Evolutionary conservation across 1,140 invertebrate genomes (phyloP).

Genomic region (Megalonaias nervosa): DNA sequence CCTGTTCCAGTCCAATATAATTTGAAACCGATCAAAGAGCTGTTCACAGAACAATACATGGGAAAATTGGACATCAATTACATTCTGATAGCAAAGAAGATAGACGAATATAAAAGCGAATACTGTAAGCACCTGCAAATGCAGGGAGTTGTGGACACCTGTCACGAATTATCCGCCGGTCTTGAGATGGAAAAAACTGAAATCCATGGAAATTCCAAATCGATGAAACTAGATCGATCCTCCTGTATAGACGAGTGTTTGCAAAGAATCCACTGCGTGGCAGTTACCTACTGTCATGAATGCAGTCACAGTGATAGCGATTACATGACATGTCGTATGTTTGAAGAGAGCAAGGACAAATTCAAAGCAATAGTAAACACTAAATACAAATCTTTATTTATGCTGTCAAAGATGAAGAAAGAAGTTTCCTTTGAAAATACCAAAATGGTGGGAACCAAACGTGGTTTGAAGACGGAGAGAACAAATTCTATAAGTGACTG

Average conservation of each 20-base stretch:
- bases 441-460: too few relatives aligned
- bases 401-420: too few relatives aligned
- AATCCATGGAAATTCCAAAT: neutral
- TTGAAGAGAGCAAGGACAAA: neutral
- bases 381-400: too few relatives aligned
- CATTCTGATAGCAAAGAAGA: slow-evolving; percentile 8
- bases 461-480: too few relatives aligned
- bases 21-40: slow-evolving; percentile 4
- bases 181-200: slow-evolving; percentile 10
- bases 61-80: slow-evolving; percentile 13
- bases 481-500: too few relatives aligned
- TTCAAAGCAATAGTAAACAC: neutral
- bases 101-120: neutral
- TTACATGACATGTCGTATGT: slow-evolving; percentile 7
- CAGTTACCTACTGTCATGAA: slow-evolving; percentile 3
- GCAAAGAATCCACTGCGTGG: slow-evolving; percentile 6
- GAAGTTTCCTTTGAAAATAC: too few relatives aligned
- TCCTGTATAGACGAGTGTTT: slow-evolving; percentile 14
- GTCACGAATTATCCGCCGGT: slow-evolving; percentile 8
- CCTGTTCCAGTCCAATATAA: slow-evolving; percentile 20
- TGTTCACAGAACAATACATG: slow-evolving; percentile 30
- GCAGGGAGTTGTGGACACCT: slow-evolving; percentile 12
- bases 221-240: neutral
- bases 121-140: slow-evolving; percentile 21
- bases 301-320: neutral